Base-by-base conservation (phyloP, 2,113 vertebrate species). In the Eurystomus gularis region DNA sequence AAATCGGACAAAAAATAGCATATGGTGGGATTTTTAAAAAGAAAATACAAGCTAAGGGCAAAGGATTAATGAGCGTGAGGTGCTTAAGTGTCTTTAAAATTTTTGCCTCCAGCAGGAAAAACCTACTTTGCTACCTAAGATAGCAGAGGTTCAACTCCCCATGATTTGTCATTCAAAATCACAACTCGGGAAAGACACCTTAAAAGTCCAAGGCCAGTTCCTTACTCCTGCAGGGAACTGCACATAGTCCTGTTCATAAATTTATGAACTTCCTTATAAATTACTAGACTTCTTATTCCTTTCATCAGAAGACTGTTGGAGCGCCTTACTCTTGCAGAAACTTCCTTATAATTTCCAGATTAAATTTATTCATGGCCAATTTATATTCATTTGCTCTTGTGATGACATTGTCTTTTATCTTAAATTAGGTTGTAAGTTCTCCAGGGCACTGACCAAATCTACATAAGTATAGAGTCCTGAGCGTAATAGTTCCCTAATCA, bases 331-430 rank as follows among this genome's bases (percentile, higher is more conserved):
- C 33, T 46, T 83, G 31, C 31, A 90, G 89, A 94, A 62, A 80
- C 39, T 77, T 92, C 54, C 44, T 66, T 70, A 37, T 46, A 86
- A 94, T 77, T 84, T 95, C 58, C 37, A 94, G 75, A 90, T 77
- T 77, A 70, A 89, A 94, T 94, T 91, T 96, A 95, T 87, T 96
- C 80, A 87, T 75, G 69, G 65, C 17, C 70, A 87, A 89, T 96
- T 93, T 93, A 95, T 96, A 97, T 91, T 91, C 42, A 91, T 84
- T 94, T 93, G 69, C 57, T 94, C 55, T 91, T 51, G 3, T 16
- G 60, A 86, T 93, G 77, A 86, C 77, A 87, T 31, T 94, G 72
- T 28, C 71, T 85, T 94, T 55, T 75, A 87, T 61, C 73, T 84
- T 64, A 89, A 76, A 89, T 91, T 84, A 89, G 33, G 39, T 51